A percentile compares a stretch with the other conserved stretches of the same genome.
Evolutionary conservation across 2,888 invertebrate species (phyloP).

Genomic region (Thumatha senex): DNA sequence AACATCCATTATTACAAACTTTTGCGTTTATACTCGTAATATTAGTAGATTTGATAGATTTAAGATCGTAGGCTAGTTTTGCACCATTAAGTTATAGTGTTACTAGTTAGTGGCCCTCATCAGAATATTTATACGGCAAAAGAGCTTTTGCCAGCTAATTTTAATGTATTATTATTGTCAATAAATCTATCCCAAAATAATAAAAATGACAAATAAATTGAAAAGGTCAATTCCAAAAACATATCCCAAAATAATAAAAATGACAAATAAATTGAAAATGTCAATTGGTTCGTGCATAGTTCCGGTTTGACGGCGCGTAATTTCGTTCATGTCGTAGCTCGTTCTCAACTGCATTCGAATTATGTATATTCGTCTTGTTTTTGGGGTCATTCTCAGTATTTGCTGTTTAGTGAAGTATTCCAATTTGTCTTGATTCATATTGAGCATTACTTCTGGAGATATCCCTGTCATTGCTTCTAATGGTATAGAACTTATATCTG

Average conservation of each 20-base stretch:
- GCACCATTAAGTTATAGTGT: too few relatives aligned
- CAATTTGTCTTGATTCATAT: constrained; percentile 61
- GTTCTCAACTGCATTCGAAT: constrained; percentile 63
- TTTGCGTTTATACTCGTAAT: too few relatives aligned
- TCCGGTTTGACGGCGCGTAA: constrained; percentile 39
- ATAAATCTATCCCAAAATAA: constrained; percentile 9
- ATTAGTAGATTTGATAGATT: too few relatives aligned
- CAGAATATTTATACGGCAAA: too few relatives aligned
- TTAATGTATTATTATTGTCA: not conserved
- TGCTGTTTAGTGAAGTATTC: constrained; percentile 68
- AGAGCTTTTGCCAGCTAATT: too few relatives aligned
- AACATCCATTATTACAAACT: too few relatives aligned
- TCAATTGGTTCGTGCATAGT: not conserved
- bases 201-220: constrained; percentile 19
- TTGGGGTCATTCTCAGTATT: constrained; percentile 63
- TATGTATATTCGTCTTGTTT: constrained; percentile 64
- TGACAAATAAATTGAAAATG: constrained; percentile 6
- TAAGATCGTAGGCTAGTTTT: too few relatives aligned
- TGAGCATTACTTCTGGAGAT: constrained; percentile 54
- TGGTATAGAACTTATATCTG: constrained; percentile 63
- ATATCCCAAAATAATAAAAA: constrained; percentile 19
- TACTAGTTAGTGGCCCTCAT: too few relatives aligned
- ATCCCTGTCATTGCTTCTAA: constrained; percentile 70
- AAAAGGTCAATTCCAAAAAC: not conserved
- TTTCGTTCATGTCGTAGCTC: constrained; percentile 62